phyloP scores from a whole-genome alignment of 2,113 vertebrate genomes.

The Tyto alba region DNA sequence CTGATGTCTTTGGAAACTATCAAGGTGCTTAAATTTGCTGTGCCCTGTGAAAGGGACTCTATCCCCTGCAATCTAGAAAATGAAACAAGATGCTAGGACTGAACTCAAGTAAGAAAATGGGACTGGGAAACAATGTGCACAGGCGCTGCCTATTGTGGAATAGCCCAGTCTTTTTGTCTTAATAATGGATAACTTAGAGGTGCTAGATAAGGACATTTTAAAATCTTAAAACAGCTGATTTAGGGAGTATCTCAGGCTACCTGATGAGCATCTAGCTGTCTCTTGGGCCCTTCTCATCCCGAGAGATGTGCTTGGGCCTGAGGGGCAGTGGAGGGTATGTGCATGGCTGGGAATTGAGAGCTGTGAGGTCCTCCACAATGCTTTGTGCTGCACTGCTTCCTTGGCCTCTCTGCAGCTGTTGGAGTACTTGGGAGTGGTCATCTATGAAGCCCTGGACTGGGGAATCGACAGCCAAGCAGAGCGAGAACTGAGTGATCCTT shows the following conservation, averaged over 20 bases:
- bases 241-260: not conserved
- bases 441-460: slow-evolving; percentile 78
- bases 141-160: not conserved
- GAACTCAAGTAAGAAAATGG: not conserved
- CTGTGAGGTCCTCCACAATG: not conserved
- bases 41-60: not conserved
- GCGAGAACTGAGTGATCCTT: slow-evolving; percentile 60
- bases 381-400: not conserved
- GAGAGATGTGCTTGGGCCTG: not conserved
- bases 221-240: not conserved
- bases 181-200: not conserved
- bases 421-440: slow-evolving; percentile 62
- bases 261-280: not conserved
- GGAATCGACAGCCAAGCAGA: slow-evolving; percentile 67
- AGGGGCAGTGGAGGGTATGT: no score
- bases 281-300: not conserved
- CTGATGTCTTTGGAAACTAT: not conserved
- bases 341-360: not conserved
- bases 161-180: not conserved
- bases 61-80: not conserved
- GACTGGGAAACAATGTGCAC: not conserved
- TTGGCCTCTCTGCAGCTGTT: slow-evolving; percentile 57
- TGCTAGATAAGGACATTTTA: not conserved
- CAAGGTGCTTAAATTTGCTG: not conserved
- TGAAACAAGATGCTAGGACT: not conserved